Conservation (phyloP, 2,113 vertebrate species). For the Tursiops truncatus region DNA sequence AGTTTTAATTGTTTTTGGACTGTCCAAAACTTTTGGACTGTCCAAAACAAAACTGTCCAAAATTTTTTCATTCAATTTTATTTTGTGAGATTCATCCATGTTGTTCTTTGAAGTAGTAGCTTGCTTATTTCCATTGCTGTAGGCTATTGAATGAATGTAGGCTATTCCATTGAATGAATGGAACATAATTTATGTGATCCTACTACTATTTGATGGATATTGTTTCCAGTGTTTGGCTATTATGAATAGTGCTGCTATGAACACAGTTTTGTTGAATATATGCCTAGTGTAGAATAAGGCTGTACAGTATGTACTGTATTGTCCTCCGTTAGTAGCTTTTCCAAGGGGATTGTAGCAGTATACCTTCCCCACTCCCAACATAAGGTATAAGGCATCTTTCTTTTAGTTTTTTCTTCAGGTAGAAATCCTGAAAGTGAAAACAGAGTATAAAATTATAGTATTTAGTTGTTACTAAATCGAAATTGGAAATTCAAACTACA, state of each 20-base stretch:
- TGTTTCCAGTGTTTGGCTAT: not conserved
- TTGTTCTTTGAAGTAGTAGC: not conserved
- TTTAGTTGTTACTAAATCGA: not conserved
- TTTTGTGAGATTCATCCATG: not conserved
- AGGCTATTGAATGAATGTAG: not conserved
- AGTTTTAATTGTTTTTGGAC: not conserved
- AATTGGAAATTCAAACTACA: not conserved
- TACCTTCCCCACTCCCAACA: not conserved
- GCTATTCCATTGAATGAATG: not conserved
- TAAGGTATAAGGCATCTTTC: not conserved
- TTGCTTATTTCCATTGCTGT: not conserved
- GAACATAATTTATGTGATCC: not conserved
- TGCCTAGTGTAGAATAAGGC: not conserved
- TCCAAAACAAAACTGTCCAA: too few relatives aligned
- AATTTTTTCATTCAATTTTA: not conserved
- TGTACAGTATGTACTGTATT: not conserved
- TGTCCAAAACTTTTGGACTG: too few relatives aligned
- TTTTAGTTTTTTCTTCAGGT: not conserved
- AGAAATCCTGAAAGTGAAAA: not conserved
- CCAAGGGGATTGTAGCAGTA: not conserved
- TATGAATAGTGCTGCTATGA: not conserved
- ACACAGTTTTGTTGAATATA: not conserved
- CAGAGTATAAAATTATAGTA: not conserved
- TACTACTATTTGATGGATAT: too few relatives aligned
- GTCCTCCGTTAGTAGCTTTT: not conserved